A percentile compares a stretch with the other conserved stretches of the same genome.
These are phyloP conservation scores for Lamproptera curius DNA, from an alignment of 2,888 invertebrate species.

Conservation along the genomic window DNA sequence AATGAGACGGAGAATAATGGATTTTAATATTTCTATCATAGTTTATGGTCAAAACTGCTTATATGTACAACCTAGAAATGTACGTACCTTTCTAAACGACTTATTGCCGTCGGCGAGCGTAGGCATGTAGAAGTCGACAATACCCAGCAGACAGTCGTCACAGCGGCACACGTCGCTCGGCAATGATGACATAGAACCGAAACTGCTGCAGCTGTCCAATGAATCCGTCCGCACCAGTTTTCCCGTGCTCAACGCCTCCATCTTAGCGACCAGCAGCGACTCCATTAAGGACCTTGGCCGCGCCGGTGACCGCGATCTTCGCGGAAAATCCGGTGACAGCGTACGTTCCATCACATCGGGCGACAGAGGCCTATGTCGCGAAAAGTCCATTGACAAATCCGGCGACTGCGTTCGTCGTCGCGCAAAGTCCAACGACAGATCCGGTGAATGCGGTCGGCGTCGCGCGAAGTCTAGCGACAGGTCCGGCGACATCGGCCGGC, in stretches of 20 bases:
- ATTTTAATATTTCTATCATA: too few relatives aligned
- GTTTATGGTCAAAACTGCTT: too few relatives aligned
- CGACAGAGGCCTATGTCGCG: conserved; percentile 55
- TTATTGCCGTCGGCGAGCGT: conserved; percentile 72
- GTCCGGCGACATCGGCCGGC: conserved; percentile 24
- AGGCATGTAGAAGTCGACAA: conserved; percentile 85
- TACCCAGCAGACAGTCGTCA: conserved; percentile 90
- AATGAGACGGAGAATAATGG: too few relatives aligned
- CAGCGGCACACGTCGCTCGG: conserved; percentile 88
- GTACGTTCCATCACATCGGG: conserved; percentile 62
- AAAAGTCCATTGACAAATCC: conserved; percentile 59
- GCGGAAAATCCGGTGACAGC: conserved; percentile 65
- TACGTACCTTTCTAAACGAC: conserved; percentile 79
- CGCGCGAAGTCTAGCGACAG: conserved; percentile 60
- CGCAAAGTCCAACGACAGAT: conserved; percentile 54
- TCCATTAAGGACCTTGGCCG: conserved; percentile 89
- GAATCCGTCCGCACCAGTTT: conserved; percentile 85
- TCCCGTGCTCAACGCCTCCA: conserved; percentile 83
- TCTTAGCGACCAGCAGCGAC: conserved; percentile 87
- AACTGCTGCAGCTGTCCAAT: conserved; percentile 85
- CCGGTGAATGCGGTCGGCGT: conserved; percentile 62
- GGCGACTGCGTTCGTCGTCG: conserved; percentile 62
- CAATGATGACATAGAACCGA: conserved; percentile 82
- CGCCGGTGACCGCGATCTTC: conserved; percentile 72
- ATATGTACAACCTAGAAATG: background rate